Conservation (phyloP, 2,113 vertebrate species). For the Pelodiscus sinensis region DNA sequence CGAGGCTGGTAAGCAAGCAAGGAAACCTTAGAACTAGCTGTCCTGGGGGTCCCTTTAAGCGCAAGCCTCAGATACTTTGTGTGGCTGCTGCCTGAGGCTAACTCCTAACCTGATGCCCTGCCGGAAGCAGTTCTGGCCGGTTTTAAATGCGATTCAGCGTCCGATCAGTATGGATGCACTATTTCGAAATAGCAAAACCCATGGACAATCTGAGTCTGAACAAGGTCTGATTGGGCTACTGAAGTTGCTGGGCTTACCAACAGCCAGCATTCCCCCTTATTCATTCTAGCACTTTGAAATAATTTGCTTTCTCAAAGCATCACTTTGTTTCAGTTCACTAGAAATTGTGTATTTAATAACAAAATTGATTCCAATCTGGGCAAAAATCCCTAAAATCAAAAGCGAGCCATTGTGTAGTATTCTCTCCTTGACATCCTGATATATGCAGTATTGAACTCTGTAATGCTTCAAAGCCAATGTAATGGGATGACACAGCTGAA, state of each 20-base stretch:
- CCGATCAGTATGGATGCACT: too few species aligned
- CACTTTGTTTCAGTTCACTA: conserved; percentile 50
- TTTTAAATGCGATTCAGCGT: too few species aligned
- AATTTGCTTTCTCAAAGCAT: conserved; percentile 10
- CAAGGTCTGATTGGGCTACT: conserved; percentile 24
- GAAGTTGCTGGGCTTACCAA: conserved; percentile 19
- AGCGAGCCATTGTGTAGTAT: conserved; percentile 33
- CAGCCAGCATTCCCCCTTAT: neutral
- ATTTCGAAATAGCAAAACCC: neutral
- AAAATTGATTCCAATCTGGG: conserved; percentile 57
- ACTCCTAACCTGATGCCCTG: too few species aligned
- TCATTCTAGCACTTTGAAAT: conserved; percentile 5
- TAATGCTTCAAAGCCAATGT: conserved; percentile 52
- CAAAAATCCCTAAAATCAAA: conserved; percentile 29
- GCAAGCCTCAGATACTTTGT: too few species aligned
- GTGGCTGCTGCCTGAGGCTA: too few species aligned
- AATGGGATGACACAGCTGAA: conserved; percentile 60
- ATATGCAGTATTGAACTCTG: conserved; percentile 32
- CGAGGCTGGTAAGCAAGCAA: too few species aligned
- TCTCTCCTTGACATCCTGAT: conserved; percentile 42
- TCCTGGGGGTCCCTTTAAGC: too few species aligned
- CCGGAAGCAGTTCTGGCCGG: too few species aligned
- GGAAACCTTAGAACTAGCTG: too few species aligned
- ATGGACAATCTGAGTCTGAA: conserved; percentile 9
- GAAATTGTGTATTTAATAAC: conserved; percentile 50